These are phyloP conservation scores for Panagrolaimus sp. DNA, from an alignment of 1,140 invertebrate genomes.

Conservation along the genomic window DNA sequence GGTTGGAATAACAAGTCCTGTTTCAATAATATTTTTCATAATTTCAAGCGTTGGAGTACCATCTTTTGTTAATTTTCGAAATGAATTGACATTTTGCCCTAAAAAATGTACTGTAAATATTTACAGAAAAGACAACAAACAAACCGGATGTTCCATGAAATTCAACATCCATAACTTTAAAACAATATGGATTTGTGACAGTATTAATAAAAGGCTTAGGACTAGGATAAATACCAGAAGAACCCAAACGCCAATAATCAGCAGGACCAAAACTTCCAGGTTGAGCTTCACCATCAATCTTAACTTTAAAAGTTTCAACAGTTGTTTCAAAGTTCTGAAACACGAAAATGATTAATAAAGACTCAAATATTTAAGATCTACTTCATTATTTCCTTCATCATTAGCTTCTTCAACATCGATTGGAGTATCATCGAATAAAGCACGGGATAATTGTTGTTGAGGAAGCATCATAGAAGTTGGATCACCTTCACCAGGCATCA, in stretches of 20 bases:
- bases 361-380: neutral
- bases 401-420: neutral
- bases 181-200: conserved; percentile 44
- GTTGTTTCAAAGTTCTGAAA: neutral
- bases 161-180: conserved; percentile 27
- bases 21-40: conserved; percentile 32
- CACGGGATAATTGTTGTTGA: conserved; percentile 35
- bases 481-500: conserved; percentile 44
- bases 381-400: neutral
- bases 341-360: no score
- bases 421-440: neutral
- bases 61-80: conserved; percentile 26
- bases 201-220: conserved; percentile 21
- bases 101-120: conserved; percentile 16
- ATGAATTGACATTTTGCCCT: conserved; percentile 43
- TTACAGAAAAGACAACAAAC: neutral
- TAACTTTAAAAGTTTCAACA: neutral
- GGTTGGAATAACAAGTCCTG: conserved; percentile 35
- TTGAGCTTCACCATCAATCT: no score
- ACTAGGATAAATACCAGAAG: neutral
- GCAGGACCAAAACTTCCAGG: no score
- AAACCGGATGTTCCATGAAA: conserved; percentile 45
- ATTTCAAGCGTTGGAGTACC: conserved; percentile 19
- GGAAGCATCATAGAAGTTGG: conserved; percentile 26
- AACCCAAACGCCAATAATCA: conserved; percentile 15